Evolutionary conservation across 2,888 invertebrate species (phyloP).

Genomic region (Prosapia bicincta): DNA sequence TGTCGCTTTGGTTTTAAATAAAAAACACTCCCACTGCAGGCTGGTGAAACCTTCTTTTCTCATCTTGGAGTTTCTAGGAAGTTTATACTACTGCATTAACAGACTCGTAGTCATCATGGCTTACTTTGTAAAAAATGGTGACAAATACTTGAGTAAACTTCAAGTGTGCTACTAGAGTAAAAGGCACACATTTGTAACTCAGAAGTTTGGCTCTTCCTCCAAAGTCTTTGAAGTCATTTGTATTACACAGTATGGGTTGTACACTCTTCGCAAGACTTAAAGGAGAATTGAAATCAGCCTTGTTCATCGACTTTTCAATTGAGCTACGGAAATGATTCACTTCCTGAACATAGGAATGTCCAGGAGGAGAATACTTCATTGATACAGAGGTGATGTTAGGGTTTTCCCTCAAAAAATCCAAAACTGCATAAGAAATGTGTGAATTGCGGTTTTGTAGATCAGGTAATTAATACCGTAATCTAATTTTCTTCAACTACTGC

Average conservation of each 20-base stretch:
- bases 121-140: neutral
- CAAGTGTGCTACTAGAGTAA: constrained; percentile 2
- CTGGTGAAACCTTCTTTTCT: neutral
- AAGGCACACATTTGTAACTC: constrained; percentile 2
- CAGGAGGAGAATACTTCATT: too few species aligned
- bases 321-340: neutral
- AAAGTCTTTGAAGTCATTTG: constrained; percentile 12
- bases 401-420: too few species aligned
- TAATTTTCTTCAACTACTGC: constrained; percentile 6
- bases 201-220: neutral
- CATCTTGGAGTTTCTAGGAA: too few species aligned
- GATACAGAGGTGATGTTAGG: too few species aligned
- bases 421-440: constrained; percentile 10
- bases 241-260: constrained; percentile 4
- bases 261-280: neutral
- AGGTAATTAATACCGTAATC: too few species aligned
- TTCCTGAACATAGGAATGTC: too few species aligned
- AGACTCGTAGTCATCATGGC: too few species aligned
- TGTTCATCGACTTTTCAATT: constrained; percentile 12
- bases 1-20: constrained; percentile 5
- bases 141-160: neutral
- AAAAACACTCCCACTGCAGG: constrained; percentile 3
- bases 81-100: neutral
- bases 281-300: too few species aligned
- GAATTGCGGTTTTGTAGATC: constrained; percentile 12